These are phyloP conservation scores for Spinibarbus caldwelli DNA, from an alignment of 2,797 vertebrate species.

Conservation along the genomic window DNA sequence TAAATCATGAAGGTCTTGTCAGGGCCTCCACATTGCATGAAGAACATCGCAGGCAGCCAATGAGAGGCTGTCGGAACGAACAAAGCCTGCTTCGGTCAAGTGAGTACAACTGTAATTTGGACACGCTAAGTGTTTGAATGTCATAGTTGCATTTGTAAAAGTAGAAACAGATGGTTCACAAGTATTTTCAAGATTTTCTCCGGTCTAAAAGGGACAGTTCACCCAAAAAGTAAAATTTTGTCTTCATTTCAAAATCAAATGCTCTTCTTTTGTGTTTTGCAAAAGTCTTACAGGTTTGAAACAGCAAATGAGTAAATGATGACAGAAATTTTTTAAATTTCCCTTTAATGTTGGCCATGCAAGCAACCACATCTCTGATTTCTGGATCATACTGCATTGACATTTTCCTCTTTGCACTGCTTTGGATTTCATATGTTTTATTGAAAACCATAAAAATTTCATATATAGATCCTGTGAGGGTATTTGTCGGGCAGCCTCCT, in stretches of 20 bases:
- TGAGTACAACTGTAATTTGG: neutral
- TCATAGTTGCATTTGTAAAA: neutral
- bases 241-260: neutral
- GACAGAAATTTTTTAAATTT: neutral
- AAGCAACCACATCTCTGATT: neutral
- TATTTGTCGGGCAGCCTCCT: conserved; percentile 22
- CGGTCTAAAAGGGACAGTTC: neutral
- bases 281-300: neutral
- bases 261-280: neutral
- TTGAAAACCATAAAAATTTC: conserved; percentile 18
- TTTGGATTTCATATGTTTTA: neutral
- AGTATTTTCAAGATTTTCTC: neutral
- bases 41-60: neutral
- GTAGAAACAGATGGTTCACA: neutral
- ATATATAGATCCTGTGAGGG: neutral
- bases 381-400: neutral
- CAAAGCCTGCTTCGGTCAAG: neutral
- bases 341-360: too few relatives aligned
- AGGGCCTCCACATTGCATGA: neutral
- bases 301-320: neutral
- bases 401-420: neutral
- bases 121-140: neutral
- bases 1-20: conserved; percentile 12
- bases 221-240: neutral
- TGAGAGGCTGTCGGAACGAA: neutral